Conservation (phyloP, 2,888 invertebrate genomes). For the Blastobasis adustella region DNA sequence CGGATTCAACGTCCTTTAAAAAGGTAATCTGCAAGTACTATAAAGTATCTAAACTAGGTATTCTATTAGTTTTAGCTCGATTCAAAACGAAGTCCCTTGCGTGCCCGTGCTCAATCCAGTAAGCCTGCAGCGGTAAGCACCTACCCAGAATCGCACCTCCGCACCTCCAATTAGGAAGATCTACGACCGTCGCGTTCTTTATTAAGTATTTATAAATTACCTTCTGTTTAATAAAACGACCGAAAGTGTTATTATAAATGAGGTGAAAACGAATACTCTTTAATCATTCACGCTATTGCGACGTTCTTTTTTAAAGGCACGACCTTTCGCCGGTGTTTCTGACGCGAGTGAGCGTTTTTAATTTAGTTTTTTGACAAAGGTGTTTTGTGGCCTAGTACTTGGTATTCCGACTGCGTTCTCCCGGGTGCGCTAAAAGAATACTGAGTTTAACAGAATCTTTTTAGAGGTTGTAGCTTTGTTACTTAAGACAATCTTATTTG, state of each 20-base stretch:
- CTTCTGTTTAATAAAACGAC: constrained; percentile 56
- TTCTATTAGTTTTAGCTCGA: background rate
- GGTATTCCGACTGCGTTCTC: no score
- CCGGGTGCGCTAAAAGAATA: no score
- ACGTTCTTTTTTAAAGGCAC: background rate
- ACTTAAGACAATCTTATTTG: no score
- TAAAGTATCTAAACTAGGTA: no score
- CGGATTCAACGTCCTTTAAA: no score
- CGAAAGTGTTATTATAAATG: constrained; percentile 64
- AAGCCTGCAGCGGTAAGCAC: constrained; percentile 41
- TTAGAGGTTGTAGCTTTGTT: no score
- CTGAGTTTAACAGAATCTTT: no score
- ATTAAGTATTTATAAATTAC: constrained; percentile 63
- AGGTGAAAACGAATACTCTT: constrained; percentile 54
- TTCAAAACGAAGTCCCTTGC: background rate
- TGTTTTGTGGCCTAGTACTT: no score
- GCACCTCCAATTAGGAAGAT: constrained; percentile 65
- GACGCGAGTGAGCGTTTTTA: no score
- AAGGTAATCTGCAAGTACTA: no score
- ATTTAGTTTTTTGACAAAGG: no score
- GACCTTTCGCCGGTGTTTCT: no score
- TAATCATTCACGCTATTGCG: constrained; percentile 43
- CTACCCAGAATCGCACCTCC: constrained; percentile 34
- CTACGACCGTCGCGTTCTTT: constrained; percentile 48
- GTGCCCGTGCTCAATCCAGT: constrained; percentile 34